Evolutionary conservation across 2,888 invertebrate genomes (phyloP).

Genomic region (Pachliopta kotzebuea): DNA sequence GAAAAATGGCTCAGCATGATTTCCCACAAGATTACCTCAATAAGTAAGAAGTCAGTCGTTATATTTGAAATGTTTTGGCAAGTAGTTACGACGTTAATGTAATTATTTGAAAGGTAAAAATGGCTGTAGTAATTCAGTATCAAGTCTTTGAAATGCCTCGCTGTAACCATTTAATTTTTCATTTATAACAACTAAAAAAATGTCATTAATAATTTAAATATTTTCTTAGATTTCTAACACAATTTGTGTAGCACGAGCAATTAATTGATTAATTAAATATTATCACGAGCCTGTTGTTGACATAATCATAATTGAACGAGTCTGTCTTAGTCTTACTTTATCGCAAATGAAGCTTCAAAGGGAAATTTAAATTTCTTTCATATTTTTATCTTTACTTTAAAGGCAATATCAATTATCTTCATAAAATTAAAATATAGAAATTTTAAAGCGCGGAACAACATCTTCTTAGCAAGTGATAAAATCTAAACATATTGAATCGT

Average conservation of each 20-base stretch:
- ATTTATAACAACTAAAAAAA: neutral
- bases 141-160: neutral
- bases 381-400: neutral
- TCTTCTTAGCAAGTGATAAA: neutral
- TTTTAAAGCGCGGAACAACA: neutral
- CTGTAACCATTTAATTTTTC: neutral
- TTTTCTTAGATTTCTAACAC: neutral
- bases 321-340: neutral
- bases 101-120: too few species aligned
- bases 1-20: constrained; percentile 31
- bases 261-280: constrained; percentile 6
- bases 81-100: neutral
- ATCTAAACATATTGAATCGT: neutral
- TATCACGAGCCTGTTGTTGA: constrained; percentile 2
- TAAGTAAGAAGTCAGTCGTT: constrained; percentile 33
- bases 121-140: neutral
- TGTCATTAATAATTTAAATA: neutral
- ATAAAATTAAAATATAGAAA: neutral
- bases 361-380: neutral
- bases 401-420: neutral
- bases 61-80: neutral
- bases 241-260: neutral
- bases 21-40: constrained; percentile 38
- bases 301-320: constrained; percentile 4
- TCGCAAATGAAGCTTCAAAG: constrained; percentile 1